Evolutionary conservation across 2,888 invertebrate genomes (phyloP).

Genomic region (Patella ulyssiponensis): DNA sequence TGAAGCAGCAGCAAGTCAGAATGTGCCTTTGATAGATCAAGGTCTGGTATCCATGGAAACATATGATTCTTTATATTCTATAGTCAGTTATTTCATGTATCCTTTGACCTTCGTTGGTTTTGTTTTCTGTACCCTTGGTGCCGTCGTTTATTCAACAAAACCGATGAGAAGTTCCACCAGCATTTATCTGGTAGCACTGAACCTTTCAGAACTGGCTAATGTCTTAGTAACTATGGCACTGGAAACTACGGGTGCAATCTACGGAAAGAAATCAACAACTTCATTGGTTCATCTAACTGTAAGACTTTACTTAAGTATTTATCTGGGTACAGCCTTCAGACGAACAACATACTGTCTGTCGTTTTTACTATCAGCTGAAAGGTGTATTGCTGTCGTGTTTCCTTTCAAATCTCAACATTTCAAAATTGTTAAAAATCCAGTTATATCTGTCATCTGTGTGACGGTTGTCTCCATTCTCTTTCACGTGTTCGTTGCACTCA

Average conservation of each 20-base stretch:
- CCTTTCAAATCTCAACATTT: not conserved
- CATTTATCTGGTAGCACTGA: slow-evolving; percentile 14
- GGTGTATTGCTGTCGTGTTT: slow-evolving; percentile 1
- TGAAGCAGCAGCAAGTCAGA: too few relatives aligned
- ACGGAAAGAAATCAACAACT: not conserved
- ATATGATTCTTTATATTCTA: not conserved
- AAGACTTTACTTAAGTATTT: slow-evolving; percentile 2
- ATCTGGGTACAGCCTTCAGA: not conserved
- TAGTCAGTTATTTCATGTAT: not conserved
- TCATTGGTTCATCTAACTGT: not conserved
- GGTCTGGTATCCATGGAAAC: not conserved
- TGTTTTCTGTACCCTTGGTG: not conserved
- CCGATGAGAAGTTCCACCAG: slow-evolving; percentile 13
- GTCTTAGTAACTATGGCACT: not conserved
- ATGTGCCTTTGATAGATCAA: not conserved
- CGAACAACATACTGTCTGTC: slow-evolving; percentile 13
- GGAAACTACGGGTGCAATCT: not conserved
- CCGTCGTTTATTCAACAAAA: slow-evolving; percentile 14
- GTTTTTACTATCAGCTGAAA: slow-evolving; percentile 17
- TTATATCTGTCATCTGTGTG: not conserved
- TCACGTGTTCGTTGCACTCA: slow-evolving; percentile 9
- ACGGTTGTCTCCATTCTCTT: not conserved
- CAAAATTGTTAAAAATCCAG: not conserved
- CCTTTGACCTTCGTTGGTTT: not conserved
- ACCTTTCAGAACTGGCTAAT: not conserved